Evolutionary conservation across 2,113 vertebrate genomes (phyloP).

Genomic region (Xiphias gladius): DNA sequence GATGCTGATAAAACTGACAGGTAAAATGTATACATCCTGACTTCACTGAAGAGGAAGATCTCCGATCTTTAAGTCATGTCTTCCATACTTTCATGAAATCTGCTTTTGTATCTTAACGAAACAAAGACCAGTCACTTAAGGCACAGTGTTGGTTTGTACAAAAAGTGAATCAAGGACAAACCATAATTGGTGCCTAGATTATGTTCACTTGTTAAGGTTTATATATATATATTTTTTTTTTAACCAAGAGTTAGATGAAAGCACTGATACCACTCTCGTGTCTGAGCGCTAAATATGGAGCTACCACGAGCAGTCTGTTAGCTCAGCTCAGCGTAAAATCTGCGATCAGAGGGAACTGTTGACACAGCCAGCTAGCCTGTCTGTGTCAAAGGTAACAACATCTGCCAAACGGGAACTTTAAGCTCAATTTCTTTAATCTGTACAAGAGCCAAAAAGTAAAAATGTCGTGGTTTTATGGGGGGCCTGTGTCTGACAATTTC

Average conservation of each 20-base stretch:
- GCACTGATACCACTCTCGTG: neutral
- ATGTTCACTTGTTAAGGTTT: neutral
- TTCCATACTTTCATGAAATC: neutral
- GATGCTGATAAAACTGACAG: slow-evolving; percentile 42
- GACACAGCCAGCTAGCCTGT: too few species aligned
- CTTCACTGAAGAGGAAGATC: neutral
- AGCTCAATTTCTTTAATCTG: too few species aligned
- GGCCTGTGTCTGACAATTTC: too few species aligned
- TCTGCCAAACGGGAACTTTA: too few species aligned
- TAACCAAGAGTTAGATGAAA: neutral
- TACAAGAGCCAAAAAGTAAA: too few species aligned
- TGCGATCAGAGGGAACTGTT: too few species aligned
- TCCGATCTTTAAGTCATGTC: neutral
- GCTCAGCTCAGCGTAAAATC: too few species aligned
- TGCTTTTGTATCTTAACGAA: neutral
- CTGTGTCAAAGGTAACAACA: too few species aligned
- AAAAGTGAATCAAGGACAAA: neutral
- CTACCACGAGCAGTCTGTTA: neutral
- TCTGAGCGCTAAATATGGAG: neutral
- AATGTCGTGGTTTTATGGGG: too few species aligned
- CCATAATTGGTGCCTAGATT: neutral
- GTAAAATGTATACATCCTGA: slow-evolving; percentile 52
- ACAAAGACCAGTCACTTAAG: neutral
- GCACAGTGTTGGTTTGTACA: neutral
- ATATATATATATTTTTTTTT: too few species aligned